Base-by-base conservation (phyloP, 2,888 invertebrate genomes). In the Hirtodrosophila duncani region DNA sequence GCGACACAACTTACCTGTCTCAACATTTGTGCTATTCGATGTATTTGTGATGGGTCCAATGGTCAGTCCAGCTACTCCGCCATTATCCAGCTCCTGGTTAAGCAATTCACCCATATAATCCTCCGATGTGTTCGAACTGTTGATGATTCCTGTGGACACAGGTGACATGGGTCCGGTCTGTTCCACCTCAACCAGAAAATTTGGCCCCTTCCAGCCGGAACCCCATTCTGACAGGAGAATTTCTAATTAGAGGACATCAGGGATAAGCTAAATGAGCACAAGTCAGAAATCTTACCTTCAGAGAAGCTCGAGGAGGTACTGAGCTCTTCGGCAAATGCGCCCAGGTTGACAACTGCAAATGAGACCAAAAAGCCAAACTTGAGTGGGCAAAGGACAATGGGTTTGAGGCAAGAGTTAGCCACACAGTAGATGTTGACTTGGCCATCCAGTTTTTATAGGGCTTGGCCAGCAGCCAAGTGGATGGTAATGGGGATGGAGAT, bases 161-260 rank as follows among this genome's bases (percentile, higher is more conserved):
- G 62, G 55, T 21, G 81, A 60, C 48, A 68, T 67, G 61, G 80
- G 63, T 10, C 80, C 74, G 33, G 85, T 83, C 67, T 87, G 83
- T 56, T 86, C 85, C 62, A 87, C 84, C 78, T 86, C 86, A 38
- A 87, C 85, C 34, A 86, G 81, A 56, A 86, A 85, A 58, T 83
- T 84, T 56, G 86, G 83, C 52, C 86, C 84, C 39, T 69, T 74
- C 85, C 84, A 85, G 39, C 85, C 87, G 41, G 86, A 85, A 61
- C 85, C 86, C 87, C 86, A 86, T 85, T 86, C 86, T 87, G 63
- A 8, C 34, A 49, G n/a, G 13, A 6, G 6, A 13, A 27, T 21
- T n/a, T 3, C 8, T 16, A 53, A 37, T 7, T 4, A 29, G 9
- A 1, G 4, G 1, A 5, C 9, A 18, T 10, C 6, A 14, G 36